Percentiles rank a stretch among this genome's conserved stretches.
Evolutionary conservation across 2,113 vertebrate species (phyloP).

Genomic region (Alethe castanea): DNA sequence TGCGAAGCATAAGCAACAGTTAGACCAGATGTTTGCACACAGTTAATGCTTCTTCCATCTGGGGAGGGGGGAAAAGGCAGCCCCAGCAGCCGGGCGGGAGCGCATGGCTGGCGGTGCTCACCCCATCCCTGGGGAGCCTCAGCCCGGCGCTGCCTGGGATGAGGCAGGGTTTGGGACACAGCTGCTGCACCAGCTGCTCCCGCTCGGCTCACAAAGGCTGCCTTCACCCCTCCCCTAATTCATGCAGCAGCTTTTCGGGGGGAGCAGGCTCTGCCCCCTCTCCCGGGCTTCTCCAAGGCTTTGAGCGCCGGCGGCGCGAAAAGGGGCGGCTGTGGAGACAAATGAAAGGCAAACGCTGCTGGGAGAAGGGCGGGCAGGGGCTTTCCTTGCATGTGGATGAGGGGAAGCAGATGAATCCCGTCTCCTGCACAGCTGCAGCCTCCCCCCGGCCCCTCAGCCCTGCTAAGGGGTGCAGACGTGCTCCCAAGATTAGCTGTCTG

Average conservation of each 20-base stretch:
- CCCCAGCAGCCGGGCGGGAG: not conserved
- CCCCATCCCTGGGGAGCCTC: not conserved
- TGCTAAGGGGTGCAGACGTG: not conserved
- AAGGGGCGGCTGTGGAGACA: not conserved
- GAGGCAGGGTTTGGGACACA: slow-evolving; percentile 13
- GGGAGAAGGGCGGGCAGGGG: not conserved
- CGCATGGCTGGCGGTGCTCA: not conserved
- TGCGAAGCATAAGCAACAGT: not conserved
- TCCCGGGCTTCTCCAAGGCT: not conserved
- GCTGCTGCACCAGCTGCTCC: slow-evolving; percentile 68
- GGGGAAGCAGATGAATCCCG: not conserved
- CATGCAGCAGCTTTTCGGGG: not conserved
- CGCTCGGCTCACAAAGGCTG: slow-evolving; percentile 25
- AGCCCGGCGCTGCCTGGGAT: not conserved
- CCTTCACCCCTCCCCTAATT: not conserved
- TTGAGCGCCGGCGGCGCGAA: not conserved
- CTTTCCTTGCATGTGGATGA: not conserved
- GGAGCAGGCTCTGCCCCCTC: not conserved
- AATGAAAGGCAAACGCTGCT: not conserved
- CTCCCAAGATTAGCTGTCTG: not conserved
- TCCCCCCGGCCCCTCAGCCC: not conserved
- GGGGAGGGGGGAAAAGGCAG: not conserved
- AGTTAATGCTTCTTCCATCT: not conserved
- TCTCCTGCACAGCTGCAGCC: not conserved
- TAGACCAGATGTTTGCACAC: slow-evolving; percentile 32